A percentile compares a stretch with the other conserved stretches of the same genome.
These are phyloP conservation scores for Leucoraja ocellata DNA, from an alignment of 2,797 vertebrate species.

Conservation along the genomic window DNA sequence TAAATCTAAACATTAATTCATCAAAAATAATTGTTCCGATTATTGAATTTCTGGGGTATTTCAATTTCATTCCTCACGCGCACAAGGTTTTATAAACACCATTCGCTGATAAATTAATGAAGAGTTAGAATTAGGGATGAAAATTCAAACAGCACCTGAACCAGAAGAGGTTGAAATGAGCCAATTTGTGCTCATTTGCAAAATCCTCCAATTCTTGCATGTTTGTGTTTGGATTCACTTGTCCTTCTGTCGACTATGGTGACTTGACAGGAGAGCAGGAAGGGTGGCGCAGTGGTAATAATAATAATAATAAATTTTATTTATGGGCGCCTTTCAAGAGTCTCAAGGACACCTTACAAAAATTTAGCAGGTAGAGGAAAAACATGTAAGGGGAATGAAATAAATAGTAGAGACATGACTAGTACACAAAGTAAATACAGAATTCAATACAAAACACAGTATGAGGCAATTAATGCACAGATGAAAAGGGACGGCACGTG, in stretches of 20 bases:
- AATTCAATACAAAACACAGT: too few relatives aligned
- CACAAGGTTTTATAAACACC: neutral
- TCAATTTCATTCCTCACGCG: neutral
- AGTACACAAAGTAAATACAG: too few relatives aligned
- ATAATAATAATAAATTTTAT: too few relatives aligned
- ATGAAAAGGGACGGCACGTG: too few relatives aligned
- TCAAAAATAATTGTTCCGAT: neutral
- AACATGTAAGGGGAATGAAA: too few relatives aligned
- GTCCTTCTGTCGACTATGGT: neutral
- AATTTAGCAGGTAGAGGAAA: too few relatives aligned
- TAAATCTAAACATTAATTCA: neutral
- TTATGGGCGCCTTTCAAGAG: too few relatives aligned
- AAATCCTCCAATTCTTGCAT: neutral
- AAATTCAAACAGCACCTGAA: neutral
- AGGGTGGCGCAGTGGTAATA: too few relatives aligned
- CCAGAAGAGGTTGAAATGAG: neutral
- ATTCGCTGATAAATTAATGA: neutral
- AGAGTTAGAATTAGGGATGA: neutral
- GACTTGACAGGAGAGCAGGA: neutral
- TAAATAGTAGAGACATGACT: too few relatives aligned
- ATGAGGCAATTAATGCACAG: too few relatives aligned
- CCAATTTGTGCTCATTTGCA: neutral
- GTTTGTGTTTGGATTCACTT: neutral
- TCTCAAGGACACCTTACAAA: too few relatives aligned
- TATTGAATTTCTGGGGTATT: conserved; percentile 16